These are phyloP conservation scores for Calyptomena viridis DNA, from an alignment of 2,113 vertebrate species.

Conservation along the genomic window DNA sequence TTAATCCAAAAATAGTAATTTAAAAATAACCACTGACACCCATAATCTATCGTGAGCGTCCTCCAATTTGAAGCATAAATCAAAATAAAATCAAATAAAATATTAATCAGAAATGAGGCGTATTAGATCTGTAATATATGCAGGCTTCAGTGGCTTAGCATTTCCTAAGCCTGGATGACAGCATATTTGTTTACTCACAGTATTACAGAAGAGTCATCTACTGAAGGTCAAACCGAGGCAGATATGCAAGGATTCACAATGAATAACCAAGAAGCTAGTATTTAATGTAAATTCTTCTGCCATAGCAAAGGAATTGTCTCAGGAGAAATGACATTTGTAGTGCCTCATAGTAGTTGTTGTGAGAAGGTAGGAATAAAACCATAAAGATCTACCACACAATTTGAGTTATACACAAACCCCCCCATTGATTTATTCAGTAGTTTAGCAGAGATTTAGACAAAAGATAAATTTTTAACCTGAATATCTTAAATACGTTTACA, in stretches of 20 bases:
- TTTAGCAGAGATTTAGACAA: background rate
- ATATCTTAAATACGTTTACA: background rate
- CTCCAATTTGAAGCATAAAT: conserved; percentile 7
- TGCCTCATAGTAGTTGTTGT: background rate
- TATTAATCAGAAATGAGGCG: background rate
- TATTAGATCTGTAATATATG: background rate
- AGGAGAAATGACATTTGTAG: background rate
- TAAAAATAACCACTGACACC: conserved; percentile 31
- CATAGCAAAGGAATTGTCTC: background rate
- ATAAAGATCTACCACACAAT: background rate
- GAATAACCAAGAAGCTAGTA: background rate
- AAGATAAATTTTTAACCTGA: background rate
- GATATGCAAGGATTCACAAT: conserved; percentile 6
- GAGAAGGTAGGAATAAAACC: background rate
- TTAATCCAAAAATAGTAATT: background rate
- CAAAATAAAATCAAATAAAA: conserved; percentile 39
- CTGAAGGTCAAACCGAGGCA: conserved; percentile 49
- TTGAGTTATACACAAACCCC: background rate
- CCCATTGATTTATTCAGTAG: background rate
- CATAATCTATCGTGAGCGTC: background rate
- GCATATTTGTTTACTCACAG: conserved; percentile 10
- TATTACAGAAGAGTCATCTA: conserved; percentile 30
- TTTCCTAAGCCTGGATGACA: conserved; percentile 47
- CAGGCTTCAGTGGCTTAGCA: conserved; percentile 39
- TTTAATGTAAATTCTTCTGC: background rate